Evolutionary conservation across 2,113 vertebrate species (phyloP).

Genomic region (Parotia lawesii): DNA sequence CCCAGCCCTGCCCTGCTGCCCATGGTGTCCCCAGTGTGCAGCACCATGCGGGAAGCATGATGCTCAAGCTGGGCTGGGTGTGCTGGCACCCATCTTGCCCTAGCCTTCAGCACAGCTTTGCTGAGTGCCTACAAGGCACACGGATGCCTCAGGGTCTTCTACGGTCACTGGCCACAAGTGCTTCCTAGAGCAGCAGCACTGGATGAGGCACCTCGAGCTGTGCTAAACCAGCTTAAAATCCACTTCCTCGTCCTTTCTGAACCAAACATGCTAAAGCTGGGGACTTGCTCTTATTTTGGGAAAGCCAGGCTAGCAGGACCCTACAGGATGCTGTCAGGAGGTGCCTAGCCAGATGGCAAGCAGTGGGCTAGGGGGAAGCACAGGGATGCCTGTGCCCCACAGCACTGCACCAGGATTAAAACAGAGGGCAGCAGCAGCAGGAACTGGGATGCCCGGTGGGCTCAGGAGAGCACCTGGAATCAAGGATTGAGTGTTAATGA

Average conservation of each 20-base stretch:
- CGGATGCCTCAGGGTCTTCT: neutral
- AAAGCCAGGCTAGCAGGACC: neutral
- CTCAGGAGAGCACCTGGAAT: neutral
- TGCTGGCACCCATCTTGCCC: rapidly evolving
- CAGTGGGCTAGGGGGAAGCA: neutral
- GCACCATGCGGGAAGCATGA: rapidly evolving
- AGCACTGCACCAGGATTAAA: rapidly evolving
- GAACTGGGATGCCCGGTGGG: rapidly evolving
- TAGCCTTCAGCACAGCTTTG: neutral
- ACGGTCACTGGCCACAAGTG: neutral
- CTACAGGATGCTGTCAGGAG: neutral
- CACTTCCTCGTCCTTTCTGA: neutral
- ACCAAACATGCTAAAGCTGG: neutral
- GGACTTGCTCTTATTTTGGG: neutral
- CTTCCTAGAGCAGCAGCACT: neutral
- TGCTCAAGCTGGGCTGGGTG: neutral
- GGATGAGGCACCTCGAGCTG: neutral
- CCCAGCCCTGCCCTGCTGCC: neutral
- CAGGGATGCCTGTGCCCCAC: neutral
- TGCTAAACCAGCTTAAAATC: neutral
- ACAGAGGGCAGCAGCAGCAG: neutral
- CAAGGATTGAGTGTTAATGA: neutral
- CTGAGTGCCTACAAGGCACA: neutral
- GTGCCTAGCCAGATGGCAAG: neutral
- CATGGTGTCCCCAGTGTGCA: rapidly evolving